phyloP scores from a whole-genome alignment of 2,888 invertebrate species.

The Plebejus anna region DNA sequence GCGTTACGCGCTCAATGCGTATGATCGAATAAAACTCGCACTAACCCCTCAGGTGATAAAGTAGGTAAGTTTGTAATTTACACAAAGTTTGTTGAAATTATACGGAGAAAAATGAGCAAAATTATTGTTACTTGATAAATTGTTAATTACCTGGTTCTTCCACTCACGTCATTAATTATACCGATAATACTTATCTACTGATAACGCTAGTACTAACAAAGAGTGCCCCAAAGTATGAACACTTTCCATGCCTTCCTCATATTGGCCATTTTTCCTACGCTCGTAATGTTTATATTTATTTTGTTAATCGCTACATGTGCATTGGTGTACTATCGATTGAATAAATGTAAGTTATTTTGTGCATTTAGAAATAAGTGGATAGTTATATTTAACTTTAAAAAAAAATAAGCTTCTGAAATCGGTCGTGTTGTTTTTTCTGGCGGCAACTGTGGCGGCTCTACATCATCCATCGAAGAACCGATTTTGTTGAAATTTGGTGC shows the following conservation, averaged over 20 bases:
- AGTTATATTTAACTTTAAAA: too few species aligned
- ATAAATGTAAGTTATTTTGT: slow-evolving; percentile 17
- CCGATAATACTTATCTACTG: slow-evolving; percentile 26
- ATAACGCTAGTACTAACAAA: slow-evolving; percentile 30
- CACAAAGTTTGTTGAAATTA: too few species aligned
- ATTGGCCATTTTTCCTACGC: slow-evolving; percentile 1
- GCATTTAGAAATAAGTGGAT: not conserved
- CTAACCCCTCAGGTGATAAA: too few species aligned
- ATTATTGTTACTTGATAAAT: too few species aligned
- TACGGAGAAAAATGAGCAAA: too few species aligned
- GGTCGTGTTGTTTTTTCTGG: not conserved
- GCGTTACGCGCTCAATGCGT: too few species aligned
- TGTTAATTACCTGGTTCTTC: too few species aligned
- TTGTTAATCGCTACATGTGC: not conserved
- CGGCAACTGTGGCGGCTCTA: not conserved
- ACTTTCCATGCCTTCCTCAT: slow-evolving; percentile 10
- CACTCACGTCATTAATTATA: not conserved
- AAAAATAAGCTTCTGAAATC: not conserved
- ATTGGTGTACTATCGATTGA: not conserved
- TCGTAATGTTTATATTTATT: not conserved
- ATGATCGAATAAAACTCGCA: too few species aligned
- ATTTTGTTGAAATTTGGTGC: too few species aligned
- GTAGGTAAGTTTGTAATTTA: too few species aligned
- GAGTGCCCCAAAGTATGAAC: not conserved
- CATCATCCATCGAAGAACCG: not conserved